A percentile compares a stretch with the other conserved stretches of the same genome.
Evolutionary conservation across 2,113 vertebrate genomes (phyloP).

Genomic region (Anguilla japonica): DNA sequence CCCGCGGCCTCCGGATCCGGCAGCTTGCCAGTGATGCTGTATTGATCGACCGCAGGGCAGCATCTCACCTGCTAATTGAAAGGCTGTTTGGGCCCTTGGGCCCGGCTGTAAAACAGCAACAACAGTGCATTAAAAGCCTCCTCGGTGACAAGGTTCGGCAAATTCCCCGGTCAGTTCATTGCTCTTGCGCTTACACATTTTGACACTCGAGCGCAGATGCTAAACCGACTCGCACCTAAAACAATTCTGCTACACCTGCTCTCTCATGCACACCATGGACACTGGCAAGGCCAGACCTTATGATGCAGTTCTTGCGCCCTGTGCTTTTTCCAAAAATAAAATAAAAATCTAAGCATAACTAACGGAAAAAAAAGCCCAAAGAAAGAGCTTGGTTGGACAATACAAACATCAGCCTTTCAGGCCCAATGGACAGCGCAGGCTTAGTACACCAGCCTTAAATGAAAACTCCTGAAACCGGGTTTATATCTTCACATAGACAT

Average conservation of each 20-base stretch:
- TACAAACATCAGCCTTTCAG: background rate
- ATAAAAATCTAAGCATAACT: background rate
- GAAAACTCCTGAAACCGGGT: background rate
- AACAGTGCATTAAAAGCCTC: constrained; percentile 63
- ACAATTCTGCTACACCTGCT: background rate
- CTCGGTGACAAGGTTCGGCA: constrained; percentile 63
- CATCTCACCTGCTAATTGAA: constrained; percentile 76
- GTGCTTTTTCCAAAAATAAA: background rate
- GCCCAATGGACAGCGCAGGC: background rate
- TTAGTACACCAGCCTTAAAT: background rate
- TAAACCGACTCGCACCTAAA: background rate
- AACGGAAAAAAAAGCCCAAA: background rate
- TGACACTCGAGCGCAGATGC: background rate
- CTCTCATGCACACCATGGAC: background rate
- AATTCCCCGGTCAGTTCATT: constrained; percentile 52
- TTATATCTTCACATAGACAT: background rate
- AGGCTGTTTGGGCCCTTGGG: constrained; percentile 69
- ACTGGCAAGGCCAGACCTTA: background rate
- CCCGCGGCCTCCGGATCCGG: constrained; percentile 48
- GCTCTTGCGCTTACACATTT: background rate
- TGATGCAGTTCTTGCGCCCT: background rate
- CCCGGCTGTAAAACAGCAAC: constrained; percentile 68
- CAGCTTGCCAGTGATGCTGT: constrained; percentile 55
- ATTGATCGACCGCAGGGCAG: constrained; percentile 69
- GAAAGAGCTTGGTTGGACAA: background rate